Conservation (phyloP, 2,888 invertebrate species). For the Drosophila anomalata region DNA sequence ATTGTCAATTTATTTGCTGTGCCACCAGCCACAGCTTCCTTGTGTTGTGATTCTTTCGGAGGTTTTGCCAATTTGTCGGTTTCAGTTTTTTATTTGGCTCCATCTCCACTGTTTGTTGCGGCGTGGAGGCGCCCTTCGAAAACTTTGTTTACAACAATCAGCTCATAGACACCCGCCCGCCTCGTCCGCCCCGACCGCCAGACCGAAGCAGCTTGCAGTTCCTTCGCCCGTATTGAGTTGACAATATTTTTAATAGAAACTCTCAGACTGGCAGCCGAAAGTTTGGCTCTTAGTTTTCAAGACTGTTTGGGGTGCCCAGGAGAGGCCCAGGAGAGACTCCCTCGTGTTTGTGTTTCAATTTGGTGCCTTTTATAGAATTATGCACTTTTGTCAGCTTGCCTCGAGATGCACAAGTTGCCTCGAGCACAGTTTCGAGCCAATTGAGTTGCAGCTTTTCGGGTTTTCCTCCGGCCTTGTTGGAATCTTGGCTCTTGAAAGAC, state of each 20-base stretch:
- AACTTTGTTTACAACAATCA: conserved; percentile 78
- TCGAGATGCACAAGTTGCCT: conserved; percentile 34
- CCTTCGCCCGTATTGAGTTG: conserved; percentile 70
- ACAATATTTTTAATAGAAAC: conserved; percentile 80
- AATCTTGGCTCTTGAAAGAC: not conserved
- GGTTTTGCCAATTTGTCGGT: conserved; percentile 78
- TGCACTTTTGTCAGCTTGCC: conserved; percentile 70
- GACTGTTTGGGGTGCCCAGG: not conserved
- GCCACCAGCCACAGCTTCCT: conserved; percentile 70
- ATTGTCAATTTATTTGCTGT: conserved; percentile 77
- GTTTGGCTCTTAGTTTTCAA: conserved; percentile 48
- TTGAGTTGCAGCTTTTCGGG: conserved; percentile 34
- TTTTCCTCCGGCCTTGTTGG: conserved; percentile 1
- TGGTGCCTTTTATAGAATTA: conserved; percentile 76
- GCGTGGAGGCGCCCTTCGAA: conserved; percentile 65
- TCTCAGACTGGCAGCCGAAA: conserved; percentile 55
- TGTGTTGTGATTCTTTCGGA: conserved; percentile 50
- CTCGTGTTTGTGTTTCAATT: conserved; percentile 75
- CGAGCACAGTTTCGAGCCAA: conserved; percentile 32
- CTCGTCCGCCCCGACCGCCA: not conserved
- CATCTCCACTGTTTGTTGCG: conserved; percentile 21
- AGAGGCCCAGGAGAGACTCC: conserved; percentile 6
- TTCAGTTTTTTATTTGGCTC: conserved; percentile 49
- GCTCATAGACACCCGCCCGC: conserved; percentile 25
- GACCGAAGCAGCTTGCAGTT: conserved; percentile 13